A percentile compares a stretch with the other conserved stretches of the same genome.
phyloP scores from a whole-genome alignment of 2,113 vertebrate species.

The Heterochromis multidens region DNA sequence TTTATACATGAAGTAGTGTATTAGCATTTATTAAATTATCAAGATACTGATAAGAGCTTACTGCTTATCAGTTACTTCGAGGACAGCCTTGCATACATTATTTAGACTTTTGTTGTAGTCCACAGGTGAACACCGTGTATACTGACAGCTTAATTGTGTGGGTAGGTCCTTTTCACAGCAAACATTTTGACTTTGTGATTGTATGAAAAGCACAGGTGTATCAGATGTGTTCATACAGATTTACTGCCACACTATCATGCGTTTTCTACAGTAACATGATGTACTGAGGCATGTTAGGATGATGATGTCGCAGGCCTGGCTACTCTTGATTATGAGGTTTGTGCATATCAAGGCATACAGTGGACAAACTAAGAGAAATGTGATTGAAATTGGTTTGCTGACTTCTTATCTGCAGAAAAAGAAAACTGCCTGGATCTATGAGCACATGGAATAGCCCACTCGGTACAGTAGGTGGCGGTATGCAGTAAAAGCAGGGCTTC shows the following conservation, averaged over 20 bases:
- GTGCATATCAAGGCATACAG: background rate
- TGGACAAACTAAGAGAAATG: background rate
- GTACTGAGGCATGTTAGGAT: background rate
- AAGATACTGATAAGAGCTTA: background rate
- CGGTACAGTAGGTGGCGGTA: background rate
- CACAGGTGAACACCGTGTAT: background rate
- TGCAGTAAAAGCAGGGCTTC: background rate
- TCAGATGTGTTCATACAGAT: background rate
- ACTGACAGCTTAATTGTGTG: background rate
- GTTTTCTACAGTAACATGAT: background rate
- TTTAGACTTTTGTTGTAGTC: too few relatives aligned
- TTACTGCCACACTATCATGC: background rate
- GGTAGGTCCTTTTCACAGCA: background rate
- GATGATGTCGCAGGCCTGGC: background rate
- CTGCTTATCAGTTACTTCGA: background rate
- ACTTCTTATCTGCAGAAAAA: background rate
- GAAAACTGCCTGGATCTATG: background rate
- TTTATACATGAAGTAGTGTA: fast-evolving
- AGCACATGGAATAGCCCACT: background rate
- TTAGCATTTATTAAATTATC: background rate
- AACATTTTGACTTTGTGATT: background rate
- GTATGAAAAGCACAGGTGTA: background rate
- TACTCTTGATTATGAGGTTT: background rate
- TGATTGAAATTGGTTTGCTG: background rate
- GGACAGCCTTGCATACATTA: too few relatives aligned